These are phyloP conservation scores for Amphiprion ocellaris DNA, from an alignment of 2,113 vertebrate species.

Conservation along the genomic window DNA sequence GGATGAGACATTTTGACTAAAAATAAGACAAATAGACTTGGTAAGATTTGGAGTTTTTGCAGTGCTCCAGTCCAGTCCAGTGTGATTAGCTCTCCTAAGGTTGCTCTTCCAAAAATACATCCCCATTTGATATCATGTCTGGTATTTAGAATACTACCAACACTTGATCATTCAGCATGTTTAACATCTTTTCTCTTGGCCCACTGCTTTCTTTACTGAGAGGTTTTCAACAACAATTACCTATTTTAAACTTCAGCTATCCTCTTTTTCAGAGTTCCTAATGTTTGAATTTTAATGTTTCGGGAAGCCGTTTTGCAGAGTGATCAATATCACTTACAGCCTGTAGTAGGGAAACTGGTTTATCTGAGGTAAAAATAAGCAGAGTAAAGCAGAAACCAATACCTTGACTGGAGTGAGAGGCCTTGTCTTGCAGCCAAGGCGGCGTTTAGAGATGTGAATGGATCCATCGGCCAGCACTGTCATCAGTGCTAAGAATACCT, in stretches of 20 bases:
- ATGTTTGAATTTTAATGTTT: conserved; percentile 1
- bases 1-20: no score
- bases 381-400: conserved; percentile 53
- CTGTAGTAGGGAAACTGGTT: background rate
- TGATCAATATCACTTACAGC: conserved; percentile 8
- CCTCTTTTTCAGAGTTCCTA: background rate
- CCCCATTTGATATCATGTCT: conserved; percentile 59
- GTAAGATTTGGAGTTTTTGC: no score
- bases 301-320: background rate
- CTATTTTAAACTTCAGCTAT: background rate
- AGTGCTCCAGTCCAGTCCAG: background rate
- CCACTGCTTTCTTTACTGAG: background rate
- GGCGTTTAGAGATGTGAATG: conserved; percentile 74
- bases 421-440: conserved; percentile 61
- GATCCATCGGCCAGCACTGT: conserved; percentile 56
- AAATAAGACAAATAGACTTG: no score
- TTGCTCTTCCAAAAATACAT: conserved; percentile 51
- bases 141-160: conserved; percentile 55
- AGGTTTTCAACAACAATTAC: conserved; percentile 5
- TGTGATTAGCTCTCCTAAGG: conserved; percentile 12
- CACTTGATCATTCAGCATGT: conserved; percentile 9
- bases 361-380: conserved; percentile 22
- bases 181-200: conserved; percentile 1
- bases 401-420: conserved; percentile 26
- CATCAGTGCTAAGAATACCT: conserved; percentile 79